Conservation (phyloP, 2,797 vertebrate species). For the Pelodytes ibericus region DNA sequence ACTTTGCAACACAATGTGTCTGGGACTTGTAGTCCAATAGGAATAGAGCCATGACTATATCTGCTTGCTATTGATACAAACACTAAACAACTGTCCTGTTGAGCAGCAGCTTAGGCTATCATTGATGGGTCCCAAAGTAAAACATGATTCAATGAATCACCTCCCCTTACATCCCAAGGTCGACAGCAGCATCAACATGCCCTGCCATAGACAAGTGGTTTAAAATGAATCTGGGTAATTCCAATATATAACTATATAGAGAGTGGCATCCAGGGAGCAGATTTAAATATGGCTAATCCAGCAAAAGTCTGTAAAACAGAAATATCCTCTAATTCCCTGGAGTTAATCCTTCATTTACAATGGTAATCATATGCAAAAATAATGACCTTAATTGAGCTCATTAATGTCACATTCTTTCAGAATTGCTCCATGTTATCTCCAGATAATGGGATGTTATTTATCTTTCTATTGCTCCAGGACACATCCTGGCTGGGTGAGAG, state of each 20-base stretch:
- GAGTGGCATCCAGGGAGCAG: neutral
- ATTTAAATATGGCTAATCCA: neutral
- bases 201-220: too few species aligned
- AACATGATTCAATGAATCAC: too few species aligned
- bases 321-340: slow-evolving; percentile 12
- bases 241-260: too few species aligned
- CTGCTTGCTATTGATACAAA: too few species aligned
- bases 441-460: neutral
- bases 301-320: neutral
- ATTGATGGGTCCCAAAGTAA: too few species aligned
- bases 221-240: too few species aligned
- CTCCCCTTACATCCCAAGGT: neutral
- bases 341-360: slow-evolving; percentile 8
- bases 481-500: neutral
- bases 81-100: too few species aligned
- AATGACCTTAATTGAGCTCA: slow-evolving; percentile 23
- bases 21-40: too few species aligned
- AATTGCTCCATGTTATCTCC: slow-evolving; percentile 1
- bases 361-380: slow-evolving; percentile 19
- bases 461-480: neutral
- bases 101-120: too few species aligned
- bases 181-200: too few species aligned
- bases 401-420: slow-evolving; percentile 23
- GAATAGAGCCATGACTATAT: too few species aligned
- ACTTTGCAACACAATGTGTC: too few species aligned